Base-by-base conservation (phyloP, 2,888 invertebrate species). In the Seira ritae region DNA sequence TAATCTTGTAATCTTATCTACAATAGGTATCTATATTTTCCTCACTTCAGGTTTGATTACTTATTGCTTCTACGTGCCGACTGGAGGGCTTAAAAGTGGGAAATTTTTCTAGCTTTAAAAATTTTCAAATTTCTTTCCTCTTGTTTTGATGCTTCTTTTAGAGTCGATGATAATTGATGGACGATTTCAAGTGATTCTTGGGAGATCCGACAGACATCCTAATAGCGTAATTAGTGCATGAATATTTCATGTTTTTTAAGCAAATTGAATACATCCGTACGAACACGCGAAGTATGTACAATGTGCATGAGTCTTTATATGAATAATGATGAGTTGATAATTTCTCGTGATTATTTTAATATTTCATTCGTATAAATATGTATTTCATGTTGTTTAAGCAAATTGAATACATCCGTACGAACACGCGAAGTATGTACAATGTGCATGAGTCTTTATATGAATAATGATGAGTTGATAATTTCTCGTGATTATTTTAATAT, bases 1-100 rank as follows among this genome's bases (percentile, higher is more conserved):
- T 81, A 60, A 81, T 81, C 81, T 75, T 60, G 65, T 71, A 42
- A 81, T 75, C 75, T 81, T 80, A 80, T 69, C 55, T 17, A n/a
- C n/a, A n/a, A n/a, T n/a, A n/a, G n/a, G n/a, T n/a, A n/a, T n/a
- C n/a, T n/a, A n/a, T n/a, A 60, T 60, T 8, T 60, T 60, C n/a
- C 8, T 60, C 60, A 60, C 20, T 46, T 73, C 73, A 6, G 17
- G 62, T 73, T 80, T 80, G 73, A 68, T 73, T 80, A 60, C 73
- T 8, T 42, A 68, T 50, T n/a, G 60, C 17, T 8, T n/a, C 60
- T 60, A 60, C 60, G 60, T 60, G 60, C 60, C 60, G 60, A n/a
- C n/a, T n/a, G n/a, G n/a, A n/a, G n/a, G n/a, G 17, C 60, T 15
- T 60, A n/a, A 3, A 60, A 60, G 17, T 60, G n/a, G 60, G 60